Percentiles rank a stretch among this genome's conserved stretches.
These are phyloP conservation scores for Capromys pilorides DNA, from an alignment of 2,797 vertebrate genomes.

Conservation along the genomic window DNA sequence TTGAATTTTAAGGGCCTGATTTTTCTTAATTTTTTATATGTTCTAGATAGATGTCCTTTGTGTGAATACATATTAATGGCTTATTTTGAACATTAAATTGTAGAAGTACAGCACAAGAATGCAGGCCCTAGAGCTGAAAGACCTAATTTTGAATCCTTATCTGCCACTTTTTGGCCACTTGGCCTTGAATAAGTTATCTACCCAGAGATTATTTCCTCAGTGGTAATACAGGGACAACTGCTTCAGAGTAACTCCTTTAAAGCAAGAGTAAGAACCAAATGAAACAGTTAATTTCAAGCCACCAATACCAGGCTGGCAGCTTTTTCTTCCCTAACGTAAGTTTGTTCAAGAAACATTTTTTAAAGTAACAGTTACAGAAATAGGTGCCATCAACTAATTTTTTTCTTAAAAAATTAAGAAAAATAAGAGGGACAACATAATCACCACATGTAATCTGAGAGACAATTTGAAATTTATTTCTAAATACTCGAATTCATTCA, in stretches of 20 bases:
- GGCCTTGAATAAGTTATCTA: not conserved
- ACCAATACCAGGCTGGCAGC: not conserved
- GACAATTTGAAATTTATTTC: slow-evolving; percentile 28
- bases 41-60: too few species aligned
- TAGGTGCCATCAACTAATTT: not conserved
- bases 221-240: not conserved
- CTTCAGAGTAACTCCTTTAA: not conserved
- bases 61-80: not conserved
- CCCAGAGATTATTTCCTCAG: not conserved
- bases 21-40: too few species aligned
- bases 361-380: slow-evolving; percentile 34
- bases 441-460: not conserved
- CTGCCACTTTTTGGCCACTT: not conserved
- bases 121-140: not conserved
- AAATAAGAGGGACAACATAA: slow-evolving; percentile 31
- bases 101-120: not conserved
- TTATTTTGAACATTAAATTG: not conserved
- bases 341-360: not conserved
- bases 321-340: slow-evolving; percentile 44
- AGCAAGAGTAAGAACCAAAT: slow-evolving; percentile 34
- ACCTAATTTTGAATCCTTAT: not conserved
- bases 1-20: too few species aligned
- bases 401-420: too few species aligned
- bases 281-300: not conserved
- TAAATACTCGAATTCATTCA: not conserved